phyloP scores from a whole-genome alignment of 2,797 vertebrate species.

The Chanos chanos region DNA sequence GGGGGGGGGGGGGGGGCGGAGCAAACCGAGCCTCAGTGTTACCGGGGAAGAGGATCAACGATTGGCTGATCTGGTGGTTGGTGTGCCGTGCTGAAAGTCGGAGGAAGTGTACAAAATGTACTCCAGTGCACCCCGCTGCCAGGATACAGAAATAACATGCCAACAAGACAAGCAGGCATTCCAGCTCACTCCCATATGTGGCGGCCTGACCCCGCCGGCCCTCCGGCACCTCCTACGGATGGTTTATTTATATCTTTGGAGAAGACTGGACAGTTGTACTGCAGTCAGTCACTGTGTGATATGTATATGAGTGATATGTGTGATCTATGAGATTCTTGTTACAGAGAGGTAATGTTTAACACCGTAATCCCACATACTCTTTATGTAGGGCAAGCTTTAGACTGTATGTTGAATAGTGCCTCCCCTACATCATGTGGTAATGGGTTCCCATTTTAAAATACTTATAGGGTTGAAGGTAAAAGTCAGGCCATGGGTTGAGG shows the following conservation, averaged over 20 bases:
- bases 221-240: slow-evolving; percentile 33
- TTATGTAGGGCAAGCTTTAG: too few species aligned
- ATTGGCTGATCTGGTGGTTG: slow-evolving; percentile 16
- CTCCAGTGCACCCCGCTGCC: slow-evolving; percentile 27
- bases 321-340: slow-evolving; percentile 12
- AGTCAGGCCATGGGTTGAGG: too few species aligned
- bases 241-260: slow-evolving; percentile 33
- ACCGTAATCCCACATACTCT: too few species aligned
- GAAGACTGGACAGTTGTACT: slow-evolving; percentile 14
- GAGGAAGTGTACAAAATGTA: slow-evolving; percentile 33
- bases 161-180: slow-evolving; percentile 45
- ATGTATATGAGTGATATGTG: neutral
- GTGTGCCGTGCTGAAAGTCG: slow-evolving; percentile 9
- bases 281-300: neutral
- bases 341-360: too few species aligned
- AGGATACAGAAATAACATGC: slow-evolving; percentile 57
- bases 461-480: too few species aligned
- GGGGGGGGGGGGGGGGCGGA: slow-evolving; percentile 34
- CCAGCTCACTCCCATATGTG: slow-evolving; percentile 41
- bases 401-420: too few species aligned
- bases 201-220: slow-evolving; percentile 56
- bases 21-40: neutral
- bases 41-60: neutral
- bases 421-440: too few species aligned
- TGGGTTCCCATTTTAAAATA: too few species aligned